These are phyloP conservation scores for Liparis tanakae DNA, from an alignment of 2,797 vertebrate genomes.

Conservation along the genomic window DNA sequence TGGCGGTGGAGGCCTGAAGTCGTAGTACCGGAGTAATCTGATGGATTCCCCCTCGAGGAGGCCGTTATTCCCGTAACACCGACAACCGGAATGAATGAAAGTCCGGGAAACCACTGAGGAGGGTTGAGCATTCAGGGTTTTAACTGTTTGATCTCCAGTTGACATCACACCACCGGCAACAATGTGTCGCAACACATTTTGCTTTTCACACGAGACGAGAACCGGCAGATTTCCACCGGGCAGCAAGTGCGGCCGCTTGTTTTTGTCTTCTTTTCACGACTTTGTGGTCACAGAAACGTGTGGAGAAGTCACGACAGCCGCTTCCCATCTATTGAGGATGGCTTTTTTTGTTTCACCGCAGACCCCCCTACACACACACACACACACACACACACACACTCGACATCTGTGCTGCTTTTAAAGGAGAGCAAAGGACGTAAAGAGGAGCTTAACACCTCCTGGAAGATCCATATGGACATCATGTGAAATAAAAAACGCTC, in stretches of 20 bases:
- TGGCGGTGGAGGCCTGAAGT: not conserved
- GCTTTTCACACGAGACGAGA: slow-evolving; percentile 57
- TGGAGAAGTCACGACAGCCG: slow-evolving; percentile 33
- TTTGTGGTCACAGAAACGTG: slow-evolving; percentile 43
- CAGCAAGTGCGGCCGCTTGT: slow-evolving; percentile 58
- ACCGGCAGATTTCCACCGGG: slow-evolving; percentile 44
- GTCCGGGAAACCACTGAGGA: not conserved
- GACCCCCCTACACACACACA: not conserved
- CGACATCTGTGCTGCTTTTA: not conserved
- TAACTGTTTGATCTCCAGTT: slow-evolving; percentile 49
- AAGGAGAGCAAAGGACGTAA: not conserved
- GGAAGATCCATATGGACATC: not conserved
- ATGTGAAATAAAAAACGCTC: too few relatives aligned
- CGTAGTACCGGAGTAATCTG: not conserved
- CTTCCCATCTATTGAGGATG: not conserved
- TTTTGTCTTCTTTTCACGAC: slow-evolving; percentile 37
- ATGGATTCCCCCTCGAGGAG: not conserved
- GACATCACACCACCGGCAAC: slow-evolving; percentile 58
- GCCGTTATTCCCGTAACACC: not conserved
- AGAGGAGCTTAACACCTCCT: not conserved
- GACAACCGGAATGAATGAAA: not conserved
- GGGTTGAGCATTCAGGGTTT: slow-evolving; percentile 35
- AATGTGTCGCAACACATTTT: slow-evolving; percentile 64
- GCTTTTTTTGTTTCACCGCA: not conserved
- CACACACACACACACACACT: not conserved